Conservation (phyloP, 2,888 invertebrate species). For the Litoditis marina region DNA sequence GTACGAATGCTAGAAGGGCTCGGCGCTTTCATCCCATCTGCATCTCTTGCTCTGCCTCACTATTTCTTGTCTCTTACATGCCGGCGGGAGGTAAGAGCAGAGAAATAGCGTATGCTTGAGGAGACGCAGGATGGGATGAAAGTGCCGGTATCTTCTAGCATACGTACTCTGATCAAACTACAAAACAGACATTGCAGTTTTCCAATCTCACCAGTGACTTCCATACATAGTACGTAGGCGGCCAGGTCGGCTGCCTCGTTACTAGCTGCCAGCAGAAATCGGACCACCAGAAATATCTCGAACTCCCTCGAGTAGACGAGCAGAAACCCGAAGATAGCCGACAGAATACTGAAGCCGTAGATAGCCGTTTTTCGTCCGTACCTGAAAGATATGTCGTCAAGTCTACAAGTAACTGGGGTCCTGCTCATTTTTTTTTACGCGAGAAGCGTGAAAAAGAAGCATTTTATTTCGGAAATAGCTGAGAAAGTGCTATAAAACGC, state of each 20-base stretch:
- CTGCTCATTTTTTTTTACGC: slow-evolving; percentile 12
- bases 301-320: slow-evolving; percentile 49
- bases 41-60: too few relatives aligned
- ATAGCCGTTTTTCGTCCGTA: slow-evolving; percentile 60
- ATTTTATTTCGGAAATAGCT: too few relatives aligned
- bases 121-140: too few relatives aligned
- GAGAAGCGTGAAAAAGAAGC: too few relatives aligned
- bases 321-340: slow-evolving; percentile 57
- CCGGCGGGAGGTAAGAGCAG: too few relatives aligned
- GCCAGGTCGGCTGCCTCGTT: slow-evolving; percentile 62
- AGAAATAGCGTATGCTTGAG: too few relatives aligned
- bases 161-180: too few relatives aligned
- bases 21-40: too few relatives aligned
- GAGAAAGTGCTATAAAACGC: not conserved
- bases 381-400: slow-evolving; percentile 22
- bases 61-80: too few relatives aligned
- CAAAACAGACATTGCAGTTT: too few relatives aligned
- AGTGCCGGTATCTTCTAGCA: too few relatives aligned
- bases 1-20: too few relatives aligned
- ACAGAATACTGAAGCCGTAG: slow-evolving; percentile 50
- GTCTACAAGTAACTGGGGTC: not conserved
- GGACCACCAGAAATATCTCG: slow-evolving; percentile 57
- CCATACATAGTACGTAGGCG: slow-evolving; percentile 62
- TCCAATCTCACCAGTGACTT: slow-evolving; percentile 53
- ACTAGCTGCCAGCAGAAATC: slow-evolving; percentile 57